Conservation (phyloP, 2,113 vertebrate genomes). For the Pelecanus crispus region DNA sequence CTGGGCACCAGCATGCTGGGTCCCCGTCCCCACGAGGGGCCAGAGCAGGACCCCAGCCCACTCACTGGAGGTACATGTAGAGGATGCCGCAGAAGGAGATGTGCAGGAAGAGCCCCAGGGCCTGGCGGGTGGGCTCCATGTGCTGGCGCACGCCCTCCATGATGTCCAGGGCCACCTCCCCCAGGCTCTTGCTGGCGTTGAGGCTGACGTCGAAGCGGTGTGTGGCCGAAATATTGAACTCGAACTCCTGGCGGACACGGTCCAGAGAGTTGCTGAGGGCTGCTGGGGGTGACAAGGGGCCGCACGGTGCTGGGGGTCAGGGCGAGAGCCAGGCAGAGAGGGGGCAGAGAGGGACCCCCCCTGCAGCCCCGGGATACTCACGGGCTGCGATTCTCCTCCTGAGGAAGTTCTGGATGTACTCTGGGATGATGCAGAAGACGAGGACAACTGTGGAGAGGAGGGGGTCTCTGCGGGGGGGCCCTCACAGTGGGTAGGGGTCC, state of each 20-base stretch:
- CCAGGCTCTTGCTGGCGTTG: constrained; percentile 76
- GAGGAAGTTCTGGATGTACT: constrained; percentile 75
- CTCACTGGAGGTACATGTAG: constrained; percentile 79
- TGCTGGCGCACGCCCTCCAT: constrained; percentile 63
- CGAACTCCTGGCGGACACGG: constrained; percentile 79
- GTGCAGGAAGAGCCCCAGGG: constrained; percentile 65
- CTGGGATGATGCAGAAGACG: constrained; percentile 82
- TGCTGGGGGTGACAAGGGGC: not conserved
- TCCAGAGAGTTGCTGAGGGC: constrained; percentile 65
- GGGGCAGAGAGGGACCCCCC: no score
- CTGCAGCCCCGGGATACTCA: constrained; percentile 46
- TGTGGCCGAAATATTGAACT: constrained; percentile 80
- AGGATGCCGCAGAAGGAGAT: constrained; percentile 65
- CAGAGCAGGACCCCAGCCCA: rapidly evolving
- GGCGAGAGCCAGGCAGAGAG: rapidly evolving
- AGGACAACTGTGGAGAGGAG: constrained; percentile 55
- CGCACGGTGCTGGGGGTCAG: rapidly evolving
- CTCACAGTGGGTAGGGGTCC: rapidly evolving
- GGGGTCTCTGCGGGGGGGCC: not conserved
- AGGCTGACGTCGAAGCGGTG: constrained; percentile 69
- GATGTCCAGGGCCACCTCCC: constrained; percentile 76
- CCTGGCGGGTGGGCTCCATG: constrained; percentile 32
- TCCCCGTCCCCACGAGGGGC: rapidly evolving
- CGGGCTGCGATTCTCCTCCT: constrained; percentile 53
- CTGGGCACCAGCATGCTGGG: rapidly evolving